phyloP scores from a whole-genome alignment of 1,140 invertebrate species.

The Schmidtea mediterranea region DNA sequence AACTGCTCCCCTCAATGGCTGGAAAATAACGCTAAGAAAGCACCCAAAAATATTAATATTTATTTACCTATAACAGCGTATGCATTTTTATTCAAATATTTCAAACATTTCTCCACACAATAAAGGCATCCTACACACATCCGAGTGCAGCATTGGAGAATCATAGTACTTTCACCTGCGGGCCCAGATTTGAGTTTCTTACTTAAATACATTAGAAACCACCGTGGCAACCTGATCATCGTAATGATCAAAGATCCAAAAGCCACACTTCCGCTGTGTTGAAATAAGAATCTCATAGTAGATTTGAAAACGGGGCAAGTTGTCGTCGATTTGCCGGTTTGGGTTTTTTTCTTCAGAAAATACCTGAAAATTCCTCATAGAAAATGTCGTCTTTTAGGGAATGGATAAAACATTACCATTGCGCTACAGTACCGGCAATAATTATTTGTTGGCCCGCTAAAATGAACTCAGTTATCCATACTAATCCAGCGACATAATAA shows the following conservation, averaged over 20 bases:
- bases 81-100: constrained; percentile 53
- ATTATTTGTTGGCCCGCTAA: constrained; percentile 66
- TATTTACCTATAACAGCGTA: constrained; percentile 65
- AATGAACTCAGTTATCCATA: constrained; percentile 68
- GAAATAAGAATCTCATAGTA: constrained; percentile 42
- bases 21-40: neutral
- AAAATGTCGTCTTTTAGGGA: neutral
- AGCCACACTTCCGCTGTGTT: constrained; percentile 72
- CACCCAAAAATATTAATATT: neutral
- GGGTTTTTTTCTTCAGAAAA: neutral
- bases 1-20: constrained; percentile 12
- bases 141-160: constrained; percentile 50
- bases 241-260: constrained; percentile 71
- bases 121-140: constrained; percentile 68
- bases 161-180: constrained; percentile 35
- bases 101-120: constrained; percentile 59
- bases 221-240: constrained; percentile 54
- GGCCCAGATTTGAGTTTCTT: constrained; percentile 39
- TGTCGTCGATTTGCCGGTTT: constrained; percentile 16
- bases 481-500: constrained; percentile 55
- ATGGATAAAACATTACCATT: constrained; percentile 44
- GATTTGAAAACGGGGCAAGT: constrained; percentile 30
- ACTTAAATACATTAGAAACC: constrained; percentile 56
- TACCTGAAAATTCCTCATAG: neutral
- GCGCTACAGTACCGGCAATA: constrained; percentile 53